Base-by-base conservation (phyloP, 2,888 invertebrate genomes). In the Noctua fimbriata region DNA sequence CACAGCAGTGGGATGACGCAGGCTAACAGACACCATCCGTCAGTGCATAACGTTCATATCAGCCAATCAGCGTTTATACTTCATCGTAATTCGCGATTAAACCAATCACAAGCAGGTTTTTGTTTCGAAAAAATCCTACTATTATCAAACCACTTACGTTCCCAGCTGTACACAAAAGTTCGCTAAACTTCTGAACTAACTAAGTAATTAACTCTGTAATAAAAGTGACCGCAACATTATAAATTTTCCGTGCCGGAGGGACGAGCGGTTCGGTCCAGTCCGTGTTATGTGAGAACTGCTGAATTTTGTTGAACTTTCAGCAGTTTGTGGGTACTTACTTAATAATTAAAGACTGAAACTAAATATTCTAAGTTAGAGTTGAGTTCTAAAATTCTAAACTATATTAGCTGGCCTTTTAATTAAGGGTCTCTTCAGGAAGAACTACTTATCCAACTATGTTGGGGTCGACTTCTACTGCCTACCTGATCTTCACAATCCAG, bases 131-230 rank as follows among this genome's bases (percentile, higher is more conserved):
- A 28, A 41, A 32, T 16, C 24, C 52, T 52, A 36, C 24, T 71
- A 10, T 10, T 58, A 49, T n/a, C 66, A 16, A n/a, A 60, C 52
- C 14, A 65, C 58, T 21, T 36, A 16, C 14, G 32, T 36, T n/a
- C 21, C 47, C 41, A 41, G 24, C 69, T 9, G 47, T 78, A 58
- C 32, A 49, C 52, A 44, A 73, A 82, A 78, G 32, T 69, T 73
- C 36, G 6, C 4, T 16, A 36, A 74, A 65, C 71, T 84, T 63
- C 41, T n/a, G 55, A 41, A 71, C 70, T n/a, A 72, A 83, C 72
- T 81, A 63, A 16, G 63, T 83, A 63, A 81, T 83, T 83, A 83
- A 72, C 81, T 1, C 55, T 12, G 55, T 80, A 74, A 80, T 83
- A 80, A 72, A 84, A 84, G 71, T 83, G 41, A 65, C 74, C 55